Evolutionary conservation across 1,140 invertebrate genomes (phyloP).

Genomic region (Brachionus manjavacas): DNA sequence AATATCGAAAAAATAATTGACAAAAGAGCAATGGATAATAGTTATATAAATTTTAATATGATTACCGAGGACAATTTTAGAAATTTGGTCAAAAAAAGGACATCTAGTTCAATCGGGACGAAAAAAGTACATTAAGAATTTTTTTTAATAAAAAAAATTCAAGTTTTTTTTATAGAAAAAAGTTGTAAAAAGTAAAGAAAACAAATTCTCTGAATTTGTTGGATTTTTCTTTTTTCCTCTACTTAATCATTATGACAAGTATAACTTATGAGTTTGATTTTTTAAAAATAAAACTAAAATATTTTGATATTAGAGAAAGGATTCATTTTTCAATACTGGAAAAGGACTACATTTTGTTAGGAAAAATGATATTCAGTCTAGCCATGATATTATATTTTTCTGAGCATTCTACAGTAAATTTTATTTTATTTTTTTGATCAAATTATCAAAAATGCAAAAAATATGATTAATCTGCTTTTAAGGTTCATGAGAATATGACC

Average conservation of each 20-base stretch:
- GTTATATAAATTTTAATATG: not conserved
- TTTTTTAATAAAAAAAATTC: too few relatives aligned
- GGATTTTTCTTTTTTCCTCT: slow-evolving; percentile 29
- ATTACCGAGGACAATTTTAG: not conserved
- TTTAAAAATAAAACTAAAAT: not conserved
- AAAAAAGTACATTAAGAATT: not conserved
- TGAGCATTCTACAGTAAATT: not conserved
- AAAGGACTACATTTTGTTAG: not conserved
- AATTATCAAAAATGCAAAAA: too few relatives aligned
- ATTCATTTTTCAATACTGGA: not conserved
- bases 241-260: slow-evolving; percentile 10
- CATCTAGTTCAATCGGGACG: not conserved
- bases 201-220: not conserved
- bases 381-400: not conserved
- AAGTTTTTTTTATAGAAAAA: not conserved
- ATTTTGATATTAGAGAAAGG: not conserved
- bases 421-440: not conserved
- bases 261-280: not conserved
- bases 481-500: slow-evolving; percentile 27
- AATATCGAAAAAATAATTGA: not conserved
- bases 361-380: slow-evolving; percentile 25
- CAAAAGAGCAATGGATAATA: not conserved
- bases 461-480: not conserved
- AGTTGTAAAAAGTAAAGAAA: not conserved
- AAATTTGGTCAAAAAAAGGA: not conserved